Percentiles rank a stretch among this genome's conserved stretches.
These are phyloP conservation scores for Chrysocyon brachyurus DNA, from an alignment of 2,797 vertebrate genomes.

Conservation along the genomic window DNA sequence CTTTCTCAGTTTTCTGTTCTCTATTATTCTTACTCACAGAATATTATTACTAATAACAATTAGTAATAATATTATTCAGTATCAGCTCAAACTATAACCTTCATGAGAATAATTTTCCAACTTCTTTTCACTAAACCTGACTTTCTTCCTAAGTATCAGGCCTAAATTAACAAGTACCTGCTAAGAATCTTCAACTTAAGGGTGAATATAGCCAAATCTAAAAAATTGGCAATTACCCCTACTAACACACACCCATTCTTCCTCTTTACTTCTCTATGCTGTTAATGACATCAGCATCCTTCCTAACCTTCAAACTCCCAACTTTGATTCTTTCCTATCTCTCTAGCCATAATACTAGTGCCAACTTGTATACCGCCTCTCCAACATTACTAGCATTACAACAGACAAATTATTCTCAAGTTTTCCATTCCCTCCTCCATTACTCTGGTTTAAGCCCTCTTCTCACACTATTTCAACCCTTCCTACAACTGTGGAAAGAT, in stretches of 20 bases:
- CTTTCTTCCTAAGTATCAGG: not conserved
- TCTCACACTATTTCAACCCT: not conserved
- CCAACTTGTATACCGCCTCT: not conserved
- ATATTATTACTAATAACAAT: not conserved
- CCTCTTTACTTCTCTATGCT: not conserved
- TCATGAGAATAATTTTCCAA: not conserved
- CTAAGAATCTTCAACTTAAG: not conserved
- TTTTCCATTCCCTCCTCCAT: not conserved
- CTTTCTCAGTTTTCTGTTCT: not conserved
- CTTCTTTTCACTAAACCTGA: not conserved
- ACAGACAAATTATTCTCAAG: not conserved
- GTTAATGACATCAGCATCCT: not conserved
- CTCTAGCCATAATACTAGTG: not conserved
- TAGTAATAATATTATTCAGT: not conserved
- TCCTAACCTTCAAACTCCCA: not conserved
- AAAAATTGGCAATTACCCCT: not conserved
- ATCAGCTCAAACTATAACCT: not conserved
- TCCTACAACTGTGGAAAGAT: not conserved
- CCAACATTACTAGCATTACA: not conserved
- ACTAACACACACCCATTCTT: not conserved
- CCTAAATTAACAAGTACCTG: not conserved
- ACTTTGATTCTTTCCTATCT: constrained; percentile 27
- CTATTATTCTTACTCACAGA: not conserved
- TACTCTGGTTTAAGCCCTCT: not conserved
- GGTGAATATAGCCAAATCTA: not conserved